Base-by-base conservation (phyloP, 2,113 vertebrate species). In the Mesitornis unicolor region DNA sequence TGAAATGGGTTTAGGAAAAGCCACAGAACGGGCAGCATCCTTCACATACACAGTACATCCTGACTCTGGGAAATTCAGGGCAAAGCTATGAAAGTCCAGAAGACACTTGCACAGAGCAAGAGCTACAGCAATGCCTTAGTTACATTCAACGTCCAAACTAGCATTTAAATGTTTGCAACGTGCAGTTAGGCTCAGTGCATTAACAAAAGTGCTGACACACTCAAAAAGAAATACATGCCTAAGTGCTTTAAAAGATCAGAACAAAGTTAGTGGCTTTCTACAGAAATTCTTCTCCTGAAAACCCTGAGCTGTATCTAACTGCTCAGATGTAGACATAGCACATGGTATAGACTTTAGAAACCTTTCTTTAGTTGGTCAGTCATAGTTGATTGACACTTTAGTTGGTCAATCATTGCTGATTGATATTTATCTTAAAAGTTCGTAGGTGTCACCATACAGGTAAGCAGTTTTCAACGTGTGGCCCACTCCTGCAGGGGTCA, bases 191-290 rank as follows among this genome's bases (percentile, higher is more conserved):
- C n/a, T 51, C 54, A n/a, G n/a, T 12, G 36, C 56, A 84, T 68
- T 87, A 91, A 76, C 16, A 64, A 65, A 78, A 89, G 63, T 80
- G 75, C 70, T 69, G 26, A 73, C 70, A 79, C 54, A 36, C 36
- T 84, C 63, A 31, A 70, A 91, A 83, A 74, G 76, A 93, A 87
- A 92, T n/a, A 85, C 25, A 65, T 5, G 11, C 19, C 45, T 21
- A 89, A 89, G 71, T 83, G 84, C 84, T 84, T 91, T 16, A 71
- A 70, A 95, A 83, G 40, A 89, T 54, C 47, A 89, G 75, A 87
- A 74, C 64, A 48, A 80, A 76, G 8, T 17, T 42, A 76, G 54
- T 24, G n/a, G 51, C 83, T 81, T 87, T 28, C 60, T 60, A 67
- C 29, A 68, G 42, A 86, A 76, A 78, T 40, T 38, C 61, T 89